A percentile compares a stretch with the other conserved stretches of the same genome.
phyloP scores from a whole-genome alignment of 2,888 invertebrate species.

The Mystacides longicornis region DNA sequence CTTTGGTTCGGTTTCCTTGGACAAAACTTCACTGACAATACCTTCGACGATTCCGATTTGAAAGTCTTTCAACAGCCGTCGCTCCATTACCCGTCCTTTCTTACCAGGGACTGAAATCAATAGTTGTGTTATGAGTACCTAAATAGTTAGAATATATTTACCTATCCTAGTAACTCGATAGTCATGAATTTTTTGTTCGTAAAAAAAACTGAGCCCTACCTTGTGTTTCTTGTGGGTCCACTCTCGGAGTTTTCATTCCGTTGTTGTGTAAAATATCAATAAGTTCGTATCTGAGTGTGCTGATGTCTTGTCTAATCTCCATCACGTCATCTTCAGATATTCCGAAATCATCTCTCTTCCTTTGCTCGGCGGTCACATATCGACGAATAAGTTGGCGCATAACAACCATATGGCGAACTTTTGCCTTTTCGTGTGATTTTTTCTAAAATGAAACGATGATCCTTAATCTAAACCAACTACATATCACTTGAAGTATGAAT shows the following conservation, averaged over 20 bases:
- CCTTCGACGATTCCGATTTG: conserved; percentile 84
- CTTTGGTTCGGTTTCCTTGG: conserved; percentile 58
- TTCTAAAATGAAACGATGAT: conserved; percentile 41
- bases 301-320: conserved; percentile 96
- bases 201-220: conserved; percentile 45
- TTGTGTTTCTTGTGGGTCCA: conserved; percentile 59
- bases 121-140: too few species aligned
- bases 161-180: too few species aligned
- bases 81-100: conserved; percentile 80
- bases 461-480: not conserved
- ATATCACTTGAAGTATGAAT: too few species aligned
- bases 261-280: conserved; percentile 86
- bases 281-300: conserved; percentile 86
- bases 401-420: conserved; percentile 69
- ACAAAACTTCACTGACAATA: conserved; percentile 65
- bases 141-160: too few species aligned
- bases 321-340: conserved; percentile 97
- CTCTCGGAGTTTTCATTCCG: conserved; percentile 75
- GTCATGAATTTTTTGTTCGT: too few species aligned
- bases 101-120: conserved; percentile 64
- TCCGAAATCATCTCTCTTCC: conserved; percentile 82
- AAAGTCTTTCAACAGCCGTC: conserved; percentile 81
- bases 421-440: conserved; percentile 64
- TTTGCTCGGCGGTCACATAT: conserved; percentile 83
- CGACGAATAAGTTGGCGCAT: conserved; percentile 84